phyloP scores from a whole-genome alignment of 2,113 vertebrate species.

The Sigmodon hispidus region DNA sequence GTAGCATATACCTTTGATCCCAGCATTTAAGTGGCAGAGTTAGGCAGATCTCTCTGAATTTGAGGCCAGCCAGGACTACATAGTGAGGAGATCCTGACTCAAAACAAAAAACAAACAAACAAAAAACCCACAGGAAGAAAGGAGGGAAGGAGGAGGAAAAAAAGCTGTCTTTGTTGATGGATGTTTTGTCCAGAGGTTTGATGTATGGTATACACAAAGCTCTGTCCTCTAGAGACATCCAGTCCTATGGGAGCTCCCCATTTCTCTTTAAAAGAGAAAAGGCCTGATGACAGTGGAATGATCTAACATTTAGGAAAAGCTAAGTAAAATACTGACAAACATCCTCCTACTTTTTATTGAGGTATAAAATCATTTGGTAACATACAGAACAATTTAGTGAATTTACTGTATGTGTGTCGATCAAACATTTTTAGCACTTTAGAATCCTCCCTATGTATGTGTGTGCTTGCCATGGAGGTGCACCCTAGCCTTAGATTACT shows the following conservation, averaged over 20 bases:
- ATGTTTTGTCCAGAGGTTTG: not conserved
- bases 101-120: not conserved
- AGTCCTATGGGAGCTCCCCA: not conserved
- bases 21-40: not conserved
- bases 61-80: not conserved
- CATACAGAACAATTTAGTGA: not conserved
- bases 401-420: no score
- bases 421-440: not conserved
- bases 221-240: not conserved
- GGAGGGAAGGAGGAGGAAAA: not conserved
- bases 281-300: not conserved
- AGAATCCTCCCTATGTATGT: not conserved
- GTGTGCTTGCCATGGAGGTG: no score
- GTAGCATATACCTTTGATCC: not conserved
- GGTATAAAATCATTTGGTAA: not conserved
- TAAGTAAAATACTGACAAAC: not conserved
- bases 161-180: not conserved
- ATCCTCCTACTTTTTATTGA: not conserved
- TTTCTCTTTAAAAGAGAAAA: not conserved
- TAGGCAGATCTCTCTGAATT: not conserved
- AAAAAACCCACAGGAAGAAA: no score
- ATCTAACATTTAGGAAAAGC: not conserved
- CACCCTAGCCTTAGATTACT: not conserved
- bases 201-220: not conserved
- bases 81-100: not conserved